A percentile compares a stretch with the other conserved stretches of the same genome.
Evolutionary conservation across 2,113 vertebrate species (phyloP).

Genomic region (Aplodontia rufa): DNA sequence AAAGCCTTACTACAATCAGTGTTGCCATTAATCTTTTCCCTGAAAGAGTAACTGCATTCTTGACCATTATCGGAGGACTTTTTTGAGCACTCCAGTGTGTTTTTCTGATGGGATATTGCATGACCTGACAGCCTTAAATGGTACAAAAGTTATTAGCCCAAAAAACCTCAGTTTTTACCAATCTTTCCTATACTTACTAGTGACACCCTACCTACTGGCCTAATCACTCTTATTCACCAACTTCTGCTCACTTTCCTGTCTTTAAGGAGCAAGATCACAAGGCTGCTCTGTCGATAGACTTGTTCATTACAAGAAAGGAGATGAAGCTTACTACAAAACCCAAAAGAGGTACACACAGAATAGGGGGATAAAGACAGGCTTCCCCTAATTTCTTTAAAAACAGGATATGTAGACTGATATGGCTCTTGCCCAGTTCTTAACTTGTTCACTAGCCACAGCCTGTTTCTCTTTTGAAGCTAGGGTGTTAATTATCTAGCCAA

Average conservation of each 20-base stretch:
- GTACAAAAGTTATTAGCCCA: constrained; percentile 11
- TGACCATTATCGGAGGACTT: constrained; percentile 34
- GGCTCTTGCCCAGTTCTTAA: not conserved
- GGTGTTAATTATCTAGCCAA: not conserved
- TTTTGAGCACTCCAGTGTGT: not conserved
- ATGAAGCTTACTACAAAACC: not conserved
- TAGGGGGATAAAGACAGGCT: not conserved
- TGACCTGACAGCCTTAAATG: not conserved
- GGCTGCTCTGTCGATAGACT: not conserved
- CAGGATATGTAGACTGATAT: not conserved
- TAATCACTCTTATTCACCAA: constrained; percentile 10
- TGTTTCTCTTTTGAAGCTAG: not conserved
- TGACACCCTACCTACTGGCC: not conserved
- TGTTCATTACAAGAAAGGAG: not conserved
- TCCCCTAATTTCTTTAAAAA: not conserved
- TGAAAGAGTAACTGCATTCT: constrained; percentile 24
- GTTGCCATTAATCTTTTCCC: constrained; percentile 28
- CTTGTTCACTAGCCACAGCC: not conserved
- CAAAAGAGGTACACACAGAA: not conserved
- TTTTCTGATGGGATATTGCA: constrained; percentile 10
- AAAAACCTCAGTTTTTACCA: constrained; percentile 35
- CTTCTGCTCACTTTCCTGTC: not conserved
- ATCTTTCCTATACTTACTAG: not conserved
- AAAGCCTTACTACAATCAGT: not conserved
- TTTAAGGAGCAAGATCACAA: not conserved